Conservation (phyloP, 2,888 invertebrate species). For the Beris morrisii region DNA sequence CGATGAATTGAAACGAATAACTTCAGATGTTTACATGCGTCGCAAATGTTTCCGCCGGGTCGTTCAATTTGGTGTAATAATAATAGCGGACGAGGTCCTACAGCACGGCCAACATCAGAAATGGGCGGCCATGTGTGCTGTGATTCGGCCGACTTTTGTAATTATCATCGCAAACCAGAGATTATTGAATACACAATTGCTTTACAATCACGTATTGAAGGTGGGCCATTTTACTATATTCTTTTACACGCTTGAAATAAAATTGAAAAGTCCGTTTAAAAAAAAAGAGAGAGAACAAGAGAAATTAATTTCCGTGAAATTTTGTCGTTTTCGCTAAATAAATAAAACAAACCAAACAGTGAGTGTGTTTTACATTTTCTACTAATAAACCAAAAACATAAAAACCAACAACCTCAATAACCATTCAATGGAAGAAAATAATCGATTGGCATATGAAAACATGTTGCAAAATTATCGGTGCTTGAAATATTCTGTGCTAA, state of each 20-base stretch:
- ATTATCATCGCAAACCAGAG: conserved; percentile 56
- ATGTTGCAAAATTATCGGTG: conserved; percentile 15
- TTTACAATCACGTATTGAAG: conserved; percentile 41
- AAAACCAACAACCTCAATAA: neutral
- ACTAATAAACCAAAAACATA: neutral
- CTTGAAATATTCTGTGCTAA: too few species aligned
- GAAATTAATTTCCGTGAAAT: neutral
- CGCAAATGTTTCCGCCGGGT: conserved; percentile 54
- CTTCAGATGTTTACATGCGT: conserved; percentile 52
- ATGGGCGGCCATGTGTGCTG: conserved; percentile 54
- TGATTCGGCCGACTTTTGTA: conserved; percentile 53
- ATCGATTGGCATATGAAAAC: neutral
- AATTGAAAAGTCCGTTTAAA: too few species aligned
- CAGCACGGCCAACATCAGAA: conserved; percentile 50
- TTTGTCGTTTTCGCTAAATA: conserved; percentile 13
- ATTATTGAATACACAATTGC: conserved; percentile 49
- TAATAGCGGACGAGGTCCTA: conserved; percentile 51
- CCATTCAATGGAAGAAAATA: neutral
- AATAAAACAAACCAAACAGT: neutral
- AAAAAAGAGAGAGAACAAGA: too few species aligned
- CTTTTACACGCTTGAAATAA: conserved; percentile 36
- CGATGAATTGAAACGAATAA: conserved; percentile 13
- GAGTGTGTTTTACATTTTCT: conserved; percentile 21
- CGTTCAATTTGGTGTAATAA: conserved; percentile 56
- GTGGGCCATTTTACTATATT: conserved; percentile 39